Evolutionary conservation across 2,888 invertebrate genomes (phyloP).

Genomic region (Phlogophora meticulosa): DNA sequence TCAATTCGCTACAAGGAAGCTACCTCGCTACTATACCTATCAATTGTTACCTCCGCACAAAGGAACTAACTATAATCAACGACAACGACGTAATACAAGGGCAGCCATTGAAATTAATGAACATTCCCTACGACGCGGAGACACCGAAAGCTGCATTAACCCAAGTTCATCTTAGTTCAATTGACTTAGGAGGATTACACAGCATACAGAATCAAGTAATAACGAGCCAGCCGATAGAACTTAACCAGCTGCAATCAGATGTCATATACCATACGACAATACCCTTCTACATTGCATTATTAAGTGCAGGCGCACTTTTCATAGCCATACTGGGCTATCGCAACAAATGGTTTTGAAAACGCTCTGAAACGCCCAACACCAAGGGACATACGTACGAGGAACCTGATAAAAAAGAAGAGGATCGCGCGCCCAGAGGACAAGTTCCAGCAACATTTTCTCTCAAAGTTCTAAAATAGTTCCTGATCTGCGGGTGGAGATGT

Average conservation of each 20-base stretch:
- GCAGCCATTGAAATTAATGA: constrained; percentile 8
- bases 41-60: constrained; percentile 4
- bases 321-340: too few species aligned
- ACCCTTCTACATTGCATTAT: not conserved
- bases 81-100: constrained; percentile 3
- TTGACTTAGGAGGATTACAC: not conserved
- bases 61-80: constrained; percentile 1
- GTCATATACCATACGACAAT: not conserved
- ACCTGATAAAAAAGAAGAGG: not conserved
- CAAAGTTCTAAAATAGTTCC: too few species aligned
- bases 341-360: not conserved
- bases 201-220: not conserved
- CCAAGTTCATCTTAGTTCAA: constrained; percentile 1
- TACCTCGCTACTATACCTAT: constrained; percentile 3
- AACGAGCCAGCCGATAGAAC: not conserved
- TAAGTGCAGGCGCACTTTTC: not conserved
- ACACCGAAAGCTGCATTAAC: not conserved
- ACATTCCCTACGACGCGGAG: not conserved
- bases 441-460: constrained; percentile 11
- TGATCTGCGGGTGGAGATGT: too few species aligned
- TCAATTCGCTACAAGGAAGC: not conserved
- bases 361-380: not conserved
- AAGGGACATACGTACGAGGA: not conserved
- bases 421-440: not conserved
- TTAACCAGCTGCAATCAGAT: not conserved